Evolutionary conservation across 2,797 vertebrate species (phyloP).

Genomic region (Sebastes taczanowskii): DNA sequence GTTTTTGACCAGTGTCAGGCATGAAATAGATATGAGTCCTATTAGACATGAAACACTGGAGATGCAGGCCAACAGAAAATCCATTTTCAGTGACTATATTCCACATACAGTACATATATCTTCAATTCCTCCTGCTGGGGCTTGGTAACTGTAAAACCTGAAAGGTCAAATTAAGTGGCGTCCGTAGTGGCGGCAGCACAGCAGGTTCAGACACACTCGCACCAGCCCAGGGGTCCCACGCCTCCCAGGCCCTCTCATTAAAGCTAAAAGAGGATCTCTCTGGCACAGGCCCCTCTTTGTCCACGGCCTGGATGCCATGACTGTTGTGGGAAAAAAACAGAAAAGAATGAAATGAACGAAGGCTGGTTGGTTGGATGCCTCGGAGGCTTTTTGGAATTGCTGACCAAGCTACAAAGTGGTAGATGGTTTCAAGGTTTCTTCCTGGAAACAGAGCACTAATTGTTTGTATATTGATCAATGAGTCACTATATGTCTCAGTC

Average conservation of each 20-base stretch:
- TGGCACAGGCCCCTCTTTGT: constrained; percentile 81
- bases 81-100: neutral
- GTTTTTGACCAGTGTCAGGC: constrained; percentile 22
- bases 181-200: constrained; percentile 43
- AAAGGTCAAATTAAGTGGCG: constrained; percentile 51
- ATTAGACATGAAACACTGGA: constrained; percentile 11
- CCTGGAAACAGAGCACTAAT: constrained; percentile 41
- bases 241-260: constrained; percentile 81
- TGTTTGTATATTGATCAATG: constrained; percentile 31
- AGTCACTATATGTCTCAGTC: neutral
- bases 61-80: neutral
- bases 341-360: constrained; percentile 58
- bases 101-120: neutral
- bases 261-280: constrained; percentile 79
- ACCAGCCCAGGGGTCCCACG: constrained; percentile 74
- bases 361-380: constrained; percentile 64
- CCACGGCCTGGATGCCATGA: constrained; percentile 73
- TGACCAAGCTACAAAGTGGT: constrained; percentile 48
- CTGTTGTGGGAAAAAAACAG: constrained; percentile 60
- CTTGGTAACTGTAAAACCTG: constrained; percentile 41
- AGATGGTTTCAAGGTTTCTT: constrained; percentile 51
- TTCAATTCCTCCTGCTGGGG: neutral
- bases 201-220: constrained; percentile 70
- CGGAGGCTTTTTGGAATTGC: constrained; percentile 59
- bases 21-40: constrained; percentile 20